phyloP scores from a whole-genome alignment of 2,113 vertebrate species.

The Zapornia atra region DNA sequence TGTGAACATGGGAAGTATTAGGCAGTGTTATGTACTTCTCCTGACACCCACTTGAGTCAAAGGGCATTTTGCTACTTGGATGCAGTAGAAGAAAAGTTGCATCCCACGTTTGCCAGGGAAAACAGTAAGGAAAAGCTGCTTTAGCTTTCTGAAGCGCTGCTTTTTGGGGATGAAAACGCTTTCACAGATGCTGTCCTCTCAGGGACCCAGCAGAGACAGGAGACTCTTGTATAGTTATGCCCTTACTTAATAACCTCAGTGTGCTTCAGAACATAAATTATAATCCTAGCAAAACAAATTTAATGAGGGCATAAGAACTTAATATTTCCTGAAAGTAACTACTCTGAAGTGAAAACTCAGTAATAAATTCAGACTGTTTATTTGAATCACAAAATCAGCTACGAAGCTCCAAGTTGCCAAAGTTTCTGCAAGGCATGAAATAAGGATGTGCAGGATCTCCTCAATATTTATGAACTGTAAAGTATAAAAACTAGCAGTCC shows the following conservation, averaged over 20 bases:
- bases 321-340: constrained; percentile 21
- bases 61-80: not conserved
- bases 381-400: constrained; percentile 29
- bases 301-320: constrained; percentile 26
- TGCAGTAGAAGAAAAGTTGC: not conserved
- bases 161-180: not conserved
- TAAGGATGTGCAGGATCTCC: not conserved
- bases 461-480: constrained; percentile 38
- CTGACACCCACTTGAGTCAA: not conserved
- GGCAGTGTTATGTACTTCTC: not conserved
- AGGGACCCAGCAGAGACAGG: not conserved
- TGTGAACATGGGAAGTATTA: not conserved
- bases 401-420: not conserved
- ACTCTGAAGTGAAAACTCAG: not conserved
- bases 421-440: constrained; percentile 18
- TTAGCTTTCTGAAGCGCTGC: not conserved
- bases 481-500: not conserved
- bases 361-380: constrained; percentile 29
- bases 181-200: not conserved
- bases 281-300: constrained; percentile 1
- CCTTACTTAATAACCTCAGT: not conserved
- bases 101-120: not conserved
- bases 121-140: not conserved
- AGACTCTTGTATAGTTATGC: not conserved
- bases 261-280: constrained; percentile 18